Percentiles rank a stretch among this genome's conserved stretches.
phyloP scores from a whole-genome alignment of 2,113 vertebrate species.

The Choloepus hoffmanni region DNA sequence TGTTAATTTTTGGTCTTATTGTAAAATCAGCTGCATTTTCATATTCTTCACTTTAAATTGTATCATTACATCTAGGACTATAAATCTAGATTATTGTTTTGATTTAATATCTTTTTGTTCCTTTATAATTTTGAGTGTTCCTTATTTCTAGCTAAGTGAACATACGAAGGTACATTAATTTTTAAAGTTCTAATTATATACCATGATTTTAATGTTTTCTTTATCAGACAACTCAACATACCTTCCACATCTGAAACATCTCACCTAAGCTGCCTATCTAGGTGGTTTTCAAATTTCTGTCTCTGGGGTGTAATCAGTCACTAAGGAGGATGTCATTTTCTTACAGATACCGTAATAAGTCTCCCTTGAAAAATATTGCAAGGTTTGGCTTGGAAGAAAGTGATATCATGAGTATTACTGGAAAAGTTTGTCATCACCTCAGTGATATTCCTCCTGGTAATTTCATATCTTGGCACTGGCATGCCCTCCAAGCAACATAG shows the following conservation, averaged over 20 bases:
- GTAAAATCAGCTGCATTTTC: neutral
- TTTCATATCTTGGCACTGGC: slow-evolving; percentile 50
- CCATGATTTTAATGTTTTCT: neutral
- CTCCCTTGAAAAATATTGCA: slow-evolving; percentile 43
- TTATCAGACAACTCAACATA: neutral
- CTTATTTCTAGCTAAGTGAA: slow-evolving; percentile 44
- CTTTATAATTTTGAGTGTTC: slow-evolving; percentile 39
- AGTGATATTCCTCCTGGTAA: neutral
- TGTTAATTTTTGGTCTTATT: neutral
- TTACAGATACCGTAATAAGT: slow-evolving; percentile 30
- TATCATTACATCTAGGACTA: neutral
- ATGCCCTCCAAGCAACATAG: neutral
- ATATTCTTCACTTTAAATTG: slow-evolving; percentile 21
- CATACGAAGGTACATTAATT: neutral
- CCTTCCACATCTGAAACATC: neutral
- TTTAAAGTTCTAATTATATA: neutral
- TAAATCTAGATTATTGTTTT: neutral
- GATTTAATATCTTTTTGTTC: neutral
- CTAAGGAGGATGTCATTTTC: neutral
- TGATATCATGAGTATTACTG: slow-evolving; percentile 35
- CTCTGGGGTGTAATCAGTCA: neutral
- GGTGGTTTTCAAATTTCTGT: neutral
- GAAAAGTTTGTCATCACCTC: slow-evolving; percentile 63
- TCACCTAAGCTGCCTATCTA: neutral
- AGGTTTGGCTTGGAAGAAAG: slow-evolving; percentile 41